Evolutionary conservation across 2,888 invertebrate genomes (phyloP), one percentile per base, ranked within the genome.

Genomic region (Napeogenes inachia): DNA sequence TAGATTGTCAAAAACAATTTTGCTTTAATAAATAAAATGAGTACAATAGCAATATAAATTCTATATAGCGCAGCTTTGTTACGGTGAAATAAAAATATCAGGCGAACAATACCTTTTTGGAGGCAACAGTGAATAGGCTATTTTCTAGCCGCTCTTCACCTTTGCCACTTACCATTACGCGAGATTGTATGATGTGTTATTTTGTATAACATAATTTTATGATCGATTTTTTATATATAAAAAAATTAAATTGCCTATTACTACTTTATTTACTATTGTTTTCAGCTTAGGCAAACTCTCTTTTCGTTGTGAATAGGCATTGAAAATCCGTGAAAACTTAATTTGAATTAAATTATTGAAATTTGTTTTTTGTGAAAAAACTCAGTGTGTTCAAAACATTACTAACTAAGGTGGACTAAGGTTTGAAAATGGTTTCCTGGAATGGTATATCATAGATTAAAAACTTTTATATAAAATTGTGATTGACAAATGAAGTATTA

Each of bases 401-500:
- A 42, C 3, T 42, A 42, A 42, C 10, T 35, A 6, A 35, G 1
- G 42, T 42, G 42, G 10, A 42, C 42, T 42, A 42, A 42, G 3
- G 10, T 2, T 42, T 42, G 3, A 10, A 42, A 42, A 42, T 42
- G 10, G 42, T 12, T 42, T 42, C 2, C 5, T 42, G 42, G 5
- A 6, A 8, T 4, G 2, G 56, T 47, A n/a, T 5, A 13, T 12
- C 8, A 21, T 13, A 50, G 4, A 21, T 4, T 10, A 21, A 50
- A 50, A 30, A 13, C 30, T 8, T n/a, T 47, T 30, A 56, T 33
- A 45, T 60, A 56, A 56, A 56, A 56, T 53, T 63, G 66, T 62
- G 55, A 64, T 69, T 38, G 61, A 67, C 60, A 67, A 68, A 62
- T 63, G 66, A 64, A 67, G 66, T 56, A 66, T 56, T 62, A 63